Percentiles rank a stretch among this genome's conserved stretches.
phyloP scores from a whole-genome alignment of 1,140 invertebrate genomes.

The Heliothis subflexa region DNA sequence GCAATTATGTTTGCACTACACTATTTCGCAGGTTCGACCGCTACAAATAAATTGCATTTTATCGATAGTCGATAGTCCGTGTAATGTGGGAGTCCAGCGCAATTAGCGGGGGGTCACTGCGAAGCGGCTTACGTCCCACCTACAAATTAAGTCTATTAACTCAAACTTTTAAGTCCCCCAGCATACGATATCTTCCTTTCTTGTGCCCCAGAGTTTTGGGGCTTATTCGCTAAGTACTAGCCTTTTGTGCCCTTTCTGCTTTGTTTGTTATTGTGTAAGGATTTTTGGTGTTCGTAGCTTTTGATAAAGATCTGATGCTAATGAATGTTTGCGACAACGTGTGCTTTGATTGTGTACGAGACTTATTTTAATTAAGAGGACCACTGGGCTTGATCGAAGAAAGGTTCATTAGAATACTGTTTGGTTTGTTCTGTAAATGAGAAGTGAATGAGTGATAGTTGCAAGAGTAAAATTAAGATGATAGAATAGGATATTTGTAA shows the following conservation, averaged over 20 bases:
- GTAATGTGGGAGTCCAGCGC: constrained; percentile 55
- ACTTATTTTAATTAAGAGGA: constrained; percentile 4
- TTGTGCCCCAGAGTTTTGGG: constrained; percentile 76
- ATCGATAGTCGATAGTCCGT: constrained; percentile 64
- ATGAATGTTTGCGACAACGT: neutral
- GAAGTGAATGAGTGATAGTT: no score
- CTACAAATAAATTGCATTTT: constrained; percentile 44
- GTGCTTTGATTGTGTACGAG: neutral
- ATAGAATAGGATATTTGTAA: neutral
- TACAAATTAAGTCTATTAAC: constrained; percentile 85
- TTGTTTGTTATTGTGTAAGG: constrained; percentile 75
- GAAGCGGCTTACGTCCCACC: constrained; percentile 78
- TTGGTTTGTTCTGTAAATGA: no score
- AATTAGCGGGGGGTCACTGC: constrained; percentile 68
- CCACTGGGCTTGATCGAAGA: no score
- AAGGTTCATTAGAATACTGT: no score
- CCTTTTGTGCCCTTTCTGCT: constrained; percentile 71
- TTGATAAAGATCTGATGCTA: constrained; percentile 45
- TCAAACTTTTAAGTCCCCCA: constrained; percentile 84
- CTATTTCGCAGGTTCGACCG: constrained; percentile 12
- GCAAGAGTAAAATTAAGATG: no score
- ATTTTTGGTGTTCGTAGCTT: constrained; percentile 58
- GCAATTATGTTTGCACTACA: constrained; percentile 7
- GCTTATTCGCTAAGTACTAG: constrained; percentile 81
- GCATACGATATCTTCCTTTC: constrained; percentile 81